Base-by-base conservation (phyloP, 1,140 invertebrate genomes). In the Riptortus pedestris region DNA sequence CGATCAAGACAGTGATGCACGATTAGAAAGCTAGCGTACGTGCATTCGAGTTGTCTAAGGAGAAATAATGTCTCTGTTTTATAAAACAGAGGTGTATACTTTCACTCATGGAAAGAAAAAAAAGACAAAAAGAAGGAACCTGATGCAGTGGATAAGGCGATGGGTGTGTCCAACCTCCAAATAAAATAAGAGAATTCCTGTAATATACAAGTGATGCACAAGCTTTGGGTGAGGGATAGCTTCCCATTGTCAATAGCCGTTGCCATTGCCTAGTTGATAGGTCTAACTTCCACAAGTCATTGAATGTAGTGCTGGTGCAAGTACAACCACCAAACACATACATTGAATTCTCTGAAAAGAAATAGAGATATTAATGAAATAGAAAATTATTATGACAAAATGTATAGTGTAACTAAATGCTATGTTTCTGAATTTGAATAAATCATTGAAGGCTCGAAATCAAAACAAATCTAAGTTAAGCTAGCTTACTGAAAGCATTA, bases 321-420 rank as follows among this genome's bases (percentile, higher is more conserved):
- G 93, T 95, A 69, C 91, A 96, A 0, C 95, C 95, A 55, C 94
- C 94, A 82, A 97, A 97, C 29, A 97, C 83, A 74, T 91, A 97
- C 90, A 97, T 90, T 2, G 82, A 86, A 75, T 89, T 88, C 57
- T 83, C 73, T 74, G 62, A 24, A 68, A 65, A 62, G 59, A 67
- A n/a, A n/a, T n/a, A 61, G 0, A 64, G 22, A 60, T 59, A 51
- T 59, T 64, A 11, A 65, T 67, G 3, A 58, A 59, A 11, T 61
- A 66, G 26, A 67, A 48, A 2, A 66, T 69, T 33, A 1, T 14
- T 7, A n/a, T n/a, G n/a, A n/a, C n/a, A n/a, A n/a, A n/a, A n/a
- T n/a, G n/a, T n/a, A n/a, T n/a, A n/a, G n/a, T n/a, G n/a, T n/a
- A n/a, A n/a, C n/a, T n/a, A n/a, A n/a, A n/a, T n/a, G n/a, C n/a